Percentiles rank a stretch among this genome's conserved stretches.
phyloP scores from a whole-genome alignment of 2,797 vertebrate genomes.

The Sebastes dallii region DNA sequence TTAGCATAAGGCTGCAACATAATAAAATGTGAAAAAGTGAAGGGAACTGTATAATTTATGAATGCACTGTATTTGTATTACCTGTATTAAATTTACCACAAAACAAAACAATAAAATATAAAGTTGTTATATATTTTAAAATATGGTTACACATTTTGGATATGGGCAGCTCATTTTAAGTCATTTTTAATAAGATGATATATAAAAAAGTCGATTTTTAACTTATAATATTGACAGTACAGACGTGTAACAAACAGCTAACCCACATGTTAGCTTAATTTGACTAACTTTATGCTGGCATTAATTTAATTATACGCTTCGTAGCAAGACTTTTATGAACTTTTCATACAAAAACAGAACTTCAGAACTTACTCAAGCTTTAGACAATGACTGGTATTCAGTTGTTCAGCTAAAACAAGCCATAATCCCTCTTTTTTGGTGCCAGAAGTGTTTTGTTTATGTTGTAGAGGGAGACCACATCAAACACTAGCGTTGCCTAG shows the following conservation, averaged over 20 bases:
- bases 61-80: too few species aligned
- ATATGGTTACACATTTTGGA: too few species aligned
- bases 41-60: too few species aligned
- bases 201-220: too few species aligned
- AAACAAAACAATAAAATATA: too few species aligned
- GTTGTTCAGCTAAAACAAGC: not conserved
- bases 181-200: too few species aligned
- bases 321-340: not conserved
- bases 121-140: too few species aligned
- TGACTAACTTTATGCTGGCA: not conserved
- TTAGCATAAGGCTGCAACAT: too few species aligned
- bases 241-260: too few species aligned
- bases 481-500: slow-evolving; percentile 44
- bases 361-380: slow-evolving; percentile 7
- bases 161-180: too few species aligned
- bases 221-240: not conserved
- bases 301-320: not conserved
- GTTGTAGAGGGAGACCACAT: not conserved
- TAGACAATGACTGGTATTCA: not conserved
- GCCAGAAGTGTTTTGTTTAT: not conserved
- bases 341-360: not conserved
- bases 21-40: not conserved
- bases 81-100: too few species aligned
- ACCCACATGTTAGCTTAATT: not conserved
- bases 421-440: not conserved